Evolutionary conservation across 2,888 invertebrate species (phyloP), one percentile per base, ranked within the genome.

Genomic region (Euclidia mi): DNA sequence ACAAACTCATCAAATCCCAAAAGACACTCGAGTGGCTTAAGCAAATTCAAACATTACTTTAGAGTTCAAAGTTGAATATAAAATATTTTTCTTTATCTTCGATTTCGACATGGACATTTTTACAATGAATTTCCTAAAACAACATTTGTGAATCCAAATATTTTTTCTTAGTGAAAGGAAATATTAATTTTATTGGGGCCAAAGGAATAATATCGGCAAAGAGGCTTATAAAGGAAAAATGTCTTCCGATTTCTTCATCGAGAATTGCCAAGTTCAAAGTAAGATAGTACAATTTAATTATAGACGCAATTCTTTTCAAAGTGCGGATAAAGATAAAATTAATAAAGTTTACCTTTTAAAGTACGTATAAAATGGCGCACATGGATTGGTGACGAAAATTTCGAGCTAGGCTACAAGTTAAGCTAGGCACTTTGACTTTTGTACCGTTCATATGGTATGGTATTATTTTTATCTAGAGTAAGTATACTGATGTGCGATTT

Each of bases 181-280:
- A 38, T 62, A 65, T 62, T 57, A 40, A 68, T 55, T n/a, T 62
- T 50, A 52, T 58, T 28, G 29, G 20, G 50, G 34, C 28, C 47
- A 47, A 62, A n/a, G n/a, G n/a, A 62, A 38, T 64, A 64, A 66
- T 44, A 40, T 53, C 41, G 47, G 48, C 53, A 58, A 74, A 78
- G 65, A 40, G 56, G 58, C 53, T 58, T 60, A 56, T 65, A 59
- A 55, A 57, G 61, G 48, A 69, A 60, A 62, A 59, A 50, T 65
- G 42, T 58, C 58, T n/a, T 53, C 32, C 42, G 32, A 38, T 60
- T 46, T 62, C n/a, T 47, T 45, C 38, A 57, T 63, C 56, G 46
- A 20, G 35, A 43, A 58, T 48, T 32, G 18, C 44, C 9, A 48
- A 60, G 44, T 49, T 37, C 29, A 59, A 63, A 62, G 62, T 59